Evolutionary conservation across 2,797 vertebrate species (phyloP).

Genomic region (Artibeus lituratus): DNA sequence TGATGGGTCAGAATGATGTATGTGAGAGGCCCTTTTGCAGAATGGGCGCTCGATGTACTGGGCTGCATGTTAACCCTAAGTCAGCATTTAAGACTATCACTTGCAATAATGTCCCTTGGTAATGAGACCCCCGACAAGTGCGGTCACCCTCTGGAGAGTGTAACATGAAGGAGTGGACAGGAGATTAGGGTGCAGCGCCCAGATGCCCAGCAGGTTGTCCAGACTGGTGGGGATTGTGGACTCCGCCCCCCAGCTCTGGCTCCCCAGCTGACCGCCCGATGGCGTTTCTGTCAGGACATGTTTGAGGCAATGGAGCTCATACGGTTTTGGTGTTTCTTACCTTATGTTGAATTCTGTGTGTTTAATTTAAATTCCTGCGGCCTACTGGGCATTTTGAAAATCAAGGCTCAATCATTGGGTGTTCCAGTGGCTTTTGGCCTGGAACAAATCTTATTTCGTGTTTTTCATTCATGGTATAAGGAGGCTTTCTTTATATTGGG

Average conservation of each 20-base stretch:
- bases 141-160: too few relatives aligned
- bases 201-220: background rate
- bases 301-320: background rate
- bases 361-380: background rate
- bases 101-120: background rate
- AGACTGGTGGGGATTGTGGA: background rate
- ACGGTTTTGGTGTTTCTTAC: background rate
- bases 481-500: background rate
- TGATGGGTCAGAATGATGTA: background rate
- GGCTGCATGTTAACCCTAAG: background rate
- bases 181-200: accelerated
- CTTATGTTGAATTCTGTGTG: background rate
- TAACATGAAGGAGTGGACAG: background rate
- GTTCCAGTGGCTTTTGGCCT: background rate
- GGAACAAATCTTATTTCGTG: background rate
- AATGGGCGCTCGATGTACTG: background rate
- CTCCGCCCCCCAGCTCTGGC: background rate
- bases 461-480: background rate
- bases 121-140: too few relatives aligned
- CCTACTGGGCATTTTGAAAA: background rate
- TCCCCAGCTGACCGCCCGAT: too few relatives aligned
- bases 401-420: background rate
- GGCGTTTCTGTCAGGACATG: background rate
- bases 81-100: background rate
- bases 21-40: background rate